Conservation (phyloP, 1,140 invertebrate species). For the Brachionus asplanchnoidis region DNA sequence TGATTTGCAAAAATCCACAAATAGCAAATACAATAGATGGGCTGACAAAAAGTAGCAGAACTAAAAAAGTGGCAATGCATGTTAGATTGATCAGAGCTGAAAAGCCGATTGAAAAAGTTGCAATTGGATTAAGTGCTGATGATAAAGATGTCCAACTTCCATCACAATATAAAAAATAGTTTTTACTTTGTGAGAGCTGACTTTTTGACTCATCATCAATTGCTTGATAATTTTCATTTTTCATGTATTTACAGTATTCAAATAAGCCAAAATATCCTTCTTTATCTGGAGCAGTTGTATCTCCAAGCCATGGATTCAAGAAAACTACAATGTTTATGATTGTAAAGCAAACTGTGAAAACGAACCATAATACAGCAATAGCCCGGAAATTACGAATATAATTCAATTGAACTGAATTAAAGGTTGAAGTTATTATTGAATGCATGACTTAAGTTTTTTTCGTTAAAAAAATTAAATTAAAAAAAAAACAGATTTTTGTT, state of each 20-base stretch:
- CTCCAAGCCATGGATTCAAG: constrained; percentile 87
- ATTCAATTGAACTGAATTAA: constrained; percentile 9
- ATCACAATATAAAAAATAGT: neutral
- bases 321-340: constrained; percentile 91
- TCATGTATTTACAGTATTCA: constrained; percentile 68
- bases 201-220: neutral
- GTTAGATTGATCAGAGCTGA: constrained; percentile 76
- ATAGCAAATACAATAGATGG: constrained; percentile 86
- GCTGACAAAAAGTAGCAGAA: constrained; percentile 87
- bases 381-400: constrained; percentile 22
- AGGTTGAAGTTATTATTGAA: constrained; percentile 7
- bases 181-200: no score
- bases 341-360: constrained; percentile 89
- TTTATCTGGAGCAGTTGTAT: constrained; percentile 63
- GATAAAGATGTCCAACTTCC: constrained; percentile 2
- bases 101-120: constrained; percentile 79
- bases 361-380: constrained; percentile 62
- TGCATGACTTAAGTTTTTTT: neutral
- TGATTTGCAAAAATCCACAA: constrained; percentile 83
- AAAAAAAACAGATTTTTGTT: neutral
- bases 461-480: neutral
- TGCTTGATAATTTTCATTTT: constrained; percentile 49
- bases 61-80: constrained; percentile 72
- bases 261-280: constrained; percentile 89
- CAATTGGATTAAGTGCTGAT: constrained; percentile 52